Base-by-base conservation (phyloP, 2,797 vertebrate species). In the Ciconia nigra region DNA sequence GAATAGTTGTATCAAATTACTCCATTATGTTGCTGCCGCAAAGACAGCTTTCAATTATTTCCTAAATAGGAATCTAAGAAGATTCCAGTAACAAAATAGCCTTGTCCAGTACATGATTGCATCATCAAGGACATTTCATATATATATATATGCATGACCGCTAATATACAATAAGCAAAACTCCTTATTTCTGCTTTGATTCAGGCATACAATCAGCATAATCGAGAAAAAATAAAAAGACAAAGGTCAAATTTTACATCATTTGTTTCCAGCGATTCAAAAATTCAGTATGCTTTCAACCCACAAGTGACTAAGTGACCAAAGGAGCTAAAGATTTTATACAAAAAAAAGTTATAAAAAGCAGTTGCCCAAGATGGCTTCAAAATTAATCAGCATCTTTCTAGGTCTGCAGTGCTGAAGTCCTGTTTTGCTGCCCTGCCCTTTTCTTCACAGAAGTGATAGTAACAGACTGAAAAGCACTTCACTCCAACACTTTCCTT, bases 51-150 rank as follows among this genome's bases (percentile, higher is more conserved):
- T 96, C 87, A 87, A 77, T 96, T 91, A 85, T 83, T 93, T 88
- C 90, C 85, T 93, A 93, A 97, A 92, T 49, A 97, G 91, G 90
- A 96, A 86, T 94, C 58, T 66, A 96, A 95, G 95, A 95, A 97
- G 95, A 95, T 96, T 96, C 94, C 78, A 87, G 93, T 92, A 96
- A 96, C 89, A 94, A 91, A 90, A 96, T 86, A 93, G 72, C 91
- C 55, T 82, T 96, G 71, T 81, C 78, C 92, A 94, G 70, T 70
- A 69, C 62, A 91, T 10, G 49, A 93, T 25, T 95, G 83, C 71
- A 79, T 93, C 70, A 83, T 47, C 65, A 57, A 95, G 37, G 55
- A 86, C 24, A 55, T 39, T 88, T 89, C 9, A 35, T 55, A 58
- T 18, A 77, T 39, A 77, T 39, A 46, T 69, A 61, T 55, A 42